A percentile compares a stretch with the other conserved stretches of the same genome.
Evolutionary conservation across 1,140 invertebrate species (phyloP).

Genomic region (Thaumatotibia leucotreta): DNA sequence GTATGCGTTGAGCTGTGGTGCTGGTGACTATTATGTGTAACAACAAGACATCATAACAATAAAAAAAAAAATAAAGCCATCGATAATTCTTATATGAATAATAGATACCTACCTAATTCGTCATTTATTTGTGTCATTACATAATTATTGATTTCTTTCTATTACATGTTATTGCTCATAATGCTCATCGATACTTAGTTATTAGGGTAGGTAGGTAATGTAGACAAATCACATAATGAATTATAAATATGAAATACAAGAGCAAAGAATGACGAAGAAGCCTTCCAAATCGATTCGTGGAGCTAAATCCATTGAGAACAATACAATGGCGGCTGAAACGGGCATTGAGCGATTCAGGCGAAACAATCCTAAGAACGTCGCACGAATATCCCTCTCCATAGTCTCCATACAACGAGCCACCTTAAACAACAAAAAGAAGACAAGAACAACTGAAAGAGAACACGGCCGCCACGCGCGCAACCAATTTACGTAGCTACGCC

Average conservation of each 20-base stretch:
- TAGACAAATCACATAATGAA: background rate
- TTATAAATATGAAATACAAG: background rate
- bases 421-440: constrained; percentile 37
- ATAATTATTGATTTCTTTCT: no score
- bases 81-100: no score
- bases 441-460: constrained; percentile 51
- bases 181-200: no score
- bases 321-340: constrained; percentile 16
- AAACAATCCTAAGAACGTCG: constrained; percentile 23
- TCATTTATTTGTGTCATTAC: no score
- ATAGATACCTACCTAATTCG: no score
- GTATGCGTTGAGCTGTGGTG: background rate
- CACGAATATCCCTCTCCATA: constrained; percentile 29
- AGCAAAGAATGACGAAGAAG: background rate
- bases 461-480: constrained; percentile 52
- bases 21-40: background rate
- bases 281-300: background rate
- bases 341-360: constrained; percentile 28
- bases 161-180: no score
- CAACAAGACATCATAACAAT: no score
- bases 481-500: constrained; percentile 70
- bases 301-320: background rate
- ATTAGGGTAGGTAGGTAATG: no score
- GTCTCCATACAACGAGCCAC: constrained; percentile 28
- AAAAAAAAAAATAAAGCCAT: no score